Conservation (phyloP, 2,888 invertebrate species). For the Stenolophus ochropezus region DNA sequence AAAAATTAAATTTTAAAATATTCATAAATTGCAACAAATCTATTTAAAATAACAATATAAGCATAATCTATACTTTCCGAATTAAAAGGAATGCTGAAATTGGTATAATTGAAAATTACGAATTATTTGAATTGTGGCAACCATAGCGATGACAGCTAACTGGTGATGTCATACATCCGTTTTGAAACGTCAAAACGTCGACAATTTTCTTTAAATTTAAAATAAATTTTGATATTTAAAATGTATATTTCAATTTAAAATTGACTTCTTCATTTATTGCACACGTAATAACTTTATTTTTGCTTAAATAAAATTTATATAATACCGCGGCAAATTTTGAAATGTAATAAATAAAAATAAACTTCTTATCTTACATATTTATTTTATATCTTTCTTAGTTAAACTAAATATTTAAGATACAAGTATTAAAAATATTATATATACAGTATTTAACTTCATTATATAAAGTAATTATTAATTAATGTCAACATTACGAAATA, state of each 20-base stretch:
- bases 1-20: not conserved
- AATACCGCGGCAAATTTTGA: not conserved
- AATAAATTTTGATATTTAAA: not conserved
- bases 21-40: not conserved
- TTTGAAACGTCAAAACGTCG: slow-evolving; percentile 40
- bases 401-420: not conserved
- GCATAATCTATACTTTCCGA: too few species aligned
- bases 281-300: not conserved
- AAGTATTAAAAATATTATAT: not conserved
- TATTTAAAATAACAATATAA: not conserved
- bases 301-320: not conserved
- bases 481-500: slow-evolving; percentile 20
- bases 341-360: not conserved
- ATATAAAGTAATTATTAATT: not conserved
- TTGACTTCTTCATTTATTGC: not conserved
- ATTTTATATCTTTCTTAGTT: not conserved
- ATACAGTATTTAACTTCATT: too few species aligned
- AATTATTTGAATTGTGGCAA: slow-evolving; percentile 12
- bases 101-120: not conserved
- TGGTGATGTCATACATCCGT: slow-evolving; percentile 48
- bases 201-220: slow-evolving; percentile 16
- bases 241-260: not conserved
- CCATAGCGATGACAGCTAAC: not conserved
- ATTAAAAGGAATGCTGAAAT: not conserved
- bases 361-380: not conserved